phyloP scores from a whole-genome alignment of 2,797 vertebrate species.

The Hippoglossus hippoglossus region DNA sequence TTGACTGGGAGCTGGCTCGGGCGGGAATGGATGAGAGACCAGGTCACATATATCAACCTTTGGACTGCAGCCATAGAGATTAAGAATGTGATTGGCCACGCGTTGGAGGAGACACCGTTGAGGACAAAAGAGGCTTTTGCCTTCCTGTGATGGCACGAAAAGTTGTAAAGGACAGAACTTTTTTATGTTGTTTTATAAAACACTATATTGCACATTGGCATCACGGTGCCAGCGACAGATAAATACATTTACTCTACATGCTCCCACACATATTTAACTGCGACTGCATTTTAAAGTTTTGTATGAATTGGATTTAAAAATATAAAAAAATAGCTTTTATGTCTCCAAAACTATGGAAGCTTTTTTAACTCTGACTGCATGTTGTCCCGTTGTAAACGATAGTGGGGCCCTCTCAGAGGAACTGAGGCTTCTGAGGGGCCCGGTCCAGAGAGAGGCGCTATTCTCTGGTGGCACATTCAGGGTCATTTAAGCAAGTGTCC shows the following conservation, averaged over 20 bases:
- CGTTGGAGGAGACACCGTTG: conserved; percentile 71
- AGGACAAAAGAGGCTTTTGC: conserved; percentile 65
- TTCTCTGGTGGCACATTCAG: conserved; percentile 81
- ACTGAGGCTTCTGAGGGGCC: conserved; percentile 42
- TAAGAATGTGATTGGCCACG: conserved; percentile 82
- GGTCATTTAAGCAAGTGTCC: conserved; percentile 84
- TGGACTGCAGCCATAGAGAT: conserved; percentile 77
- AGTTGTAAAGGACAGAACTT: conserved; percentile 51
- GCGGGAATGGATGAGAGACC: conserved; percentile 65
- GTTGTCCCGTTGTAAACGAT: conserved; percentile 19
- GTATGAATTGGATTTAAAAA: too few species aligned
- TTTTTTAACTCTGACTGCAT: background rate
- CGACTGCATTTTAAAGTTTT: background rate
- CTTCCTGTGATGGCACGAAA: conserved; percentile 66
- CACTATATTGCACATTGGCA: conserved; percentile 15
- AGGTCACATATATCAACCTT: conserved; percentile 79
- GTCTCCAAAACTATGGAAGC: background rate
- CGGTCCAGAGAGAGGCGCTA: conserved; percentile 49
- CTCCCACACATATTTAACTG: conserved; percentile 16
- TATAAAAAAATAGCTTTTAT: background rate
- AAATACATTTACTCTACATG: background rate
- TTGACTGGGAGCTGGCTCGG: conserved; percentile 67
- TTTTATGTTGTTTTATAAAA: conserved; percentile 1
- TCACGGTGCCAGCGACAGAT: conserved; percentile 23
- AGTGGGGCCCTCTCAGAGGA: conserved; percentile 20